Evolutionary conservation across 2,113 vertebrate species (phyloP).

Genomic region (Tiliqua scincoides): DNA sequence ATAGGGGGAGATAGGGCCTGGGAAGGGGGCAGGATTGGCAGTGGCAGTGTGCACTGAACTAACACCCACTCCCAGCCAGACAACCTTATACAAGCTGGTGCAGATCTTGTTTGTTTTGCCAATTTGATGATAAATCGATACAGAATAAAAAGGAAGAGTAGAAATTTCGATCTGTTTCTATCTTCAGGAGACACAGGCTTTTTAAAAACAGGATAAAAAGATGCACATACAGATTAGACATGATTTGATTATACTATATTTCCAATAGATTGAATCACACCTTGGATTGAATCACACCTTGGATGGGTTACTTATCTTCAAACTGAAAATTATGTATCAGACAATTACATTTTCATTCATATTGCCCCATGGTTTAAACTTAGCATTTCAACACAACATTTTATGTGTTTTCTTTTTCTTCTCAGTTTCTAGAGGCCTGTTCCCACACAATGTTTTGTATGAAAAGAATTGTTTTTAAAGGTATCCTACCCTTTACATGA

Average conservation of each 20-base stretch:
- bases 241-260: background rate
- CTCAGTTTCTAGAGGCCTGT: background rate
- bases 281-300: constrained; percentile 49
- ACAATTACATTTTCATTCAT: constrained; percentile 1
- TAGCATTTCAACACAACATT: background rate
- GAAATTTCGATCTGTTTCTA: background rate
- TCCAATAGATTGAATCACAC: no score
- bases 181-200: background rate
- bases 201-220: constrained; percentile 53
- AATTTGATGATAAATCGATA: background rate
- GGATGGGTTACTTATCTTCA: constrained; percentile 16
- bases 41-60: no score
- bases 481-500: background rate
- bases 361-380: constrained; percentile 7
- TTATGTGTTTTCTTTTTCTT: background rate
- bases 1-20: no score
- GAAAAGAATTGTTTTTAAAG: background rate
- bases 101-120: background rate
- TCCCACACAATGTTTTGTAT: constrained; percentile 1
- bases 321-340: constrained; percentile 29
- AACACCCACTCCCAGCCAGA: no score
- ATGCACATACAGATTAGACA: constrained; percentile 54
- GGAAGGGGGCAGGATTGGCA: no score
- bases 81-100: no score
- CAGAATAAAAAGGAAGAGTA: background rate